Conservation (phyloP, 2,888 invertebrate species). For the Drosophila acutilabella region DNA sequence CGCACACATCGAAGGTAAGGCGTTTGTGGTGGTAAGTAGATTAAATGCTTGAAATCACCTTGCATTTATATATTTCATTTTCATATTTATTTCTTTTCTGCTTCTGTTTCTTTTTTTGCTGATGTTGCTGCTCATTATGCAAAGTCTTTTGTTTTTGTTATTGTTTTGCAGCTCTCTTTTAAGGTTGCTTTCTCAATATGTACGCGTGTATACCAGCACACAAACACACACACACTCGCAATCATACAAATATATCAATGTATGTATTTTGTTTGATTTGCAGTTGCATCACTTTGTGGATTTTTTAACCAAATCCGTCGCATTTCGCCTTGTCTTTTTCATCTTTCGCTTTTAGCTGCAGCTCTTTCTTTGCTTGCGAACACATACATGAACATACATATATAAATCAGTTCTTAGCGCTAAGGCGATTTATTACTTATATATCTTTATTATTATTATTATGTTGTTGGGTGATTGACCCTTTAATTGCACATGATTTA, state of each 20-base stretch:
- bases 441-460: conserved; percentile 27
- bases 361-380: neutral
- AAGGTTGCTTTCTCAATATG: conserved; percentile 43
- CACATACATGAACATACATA: neutral
- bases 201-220: conserved; percentile 29
- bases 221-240: conserved; percentile 12
- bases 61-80: conserved; percentile 52
- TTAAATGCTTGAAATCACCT: conserved; percentile 62
- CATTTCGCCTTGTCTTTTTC: conserved; percentile 29
- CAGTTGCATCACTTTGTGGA: conserved; percentile 60
- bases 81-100: conserved; percentile 24
- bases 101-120: conserved; percentile 32
- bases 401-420: conserved; percentile 4
- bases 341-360: conserved; percentile 25
- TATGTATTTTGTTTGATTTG: conserved; percentile 48
- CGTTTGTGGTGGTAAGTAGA: conserved; percentile 48
- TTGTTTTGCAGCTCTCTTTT: conserved; percentile 55
- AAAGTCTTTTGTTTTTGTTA: conserved; percentile 54
- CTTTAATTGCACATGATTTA: conserved; percentile 65
- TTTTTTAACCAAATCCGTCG: conserved; percentile 44
- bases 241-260: conserved; percentile 12
- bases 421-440: conserved; percentile 16
- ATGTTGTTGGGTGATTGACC: conserved; percentile 62
- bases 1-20: conserved; percentile 4
- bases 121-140: conserved; percentile 41